These are phyloP conservation scores for Bubo blakistoni DNA, from an alignment of 2,113 vertebrate genomes.

Conservation along the genomic window DNA sequence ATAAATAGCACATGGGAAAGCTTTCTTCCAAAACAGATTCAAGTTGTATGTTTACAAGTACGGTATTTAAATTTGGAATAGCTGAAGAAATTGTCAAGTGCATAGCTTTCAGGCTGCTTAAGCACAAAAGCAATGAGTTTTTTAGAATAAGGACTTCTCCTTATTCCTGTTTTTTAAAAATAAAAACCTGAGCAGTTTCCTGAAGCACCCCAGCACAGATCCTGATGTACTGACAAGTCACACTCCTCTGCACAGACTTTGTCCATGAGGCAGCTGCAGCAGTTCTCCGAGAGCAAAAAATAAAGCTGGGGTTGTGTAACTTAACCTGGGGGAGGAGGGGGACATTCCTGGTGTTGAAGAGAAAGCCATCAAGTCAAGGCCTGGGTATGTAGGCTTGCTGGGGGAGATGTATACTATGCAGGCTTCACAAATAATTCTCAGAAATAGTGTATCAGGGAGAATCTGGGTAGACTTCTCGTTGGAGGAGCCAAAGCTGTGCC, in stretches of 20 bases:
- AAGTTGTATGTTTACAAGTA: slow-evolving; percentile 3
- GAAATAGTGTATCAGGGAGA: neutral
- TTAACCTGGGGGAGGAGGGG: slow-evolving; percentile 33
- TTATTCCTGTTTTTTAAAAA: neutral
- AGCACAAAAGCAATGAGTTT: neutral
- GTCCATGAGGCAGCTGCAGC: slow-evolving; percentile 13
- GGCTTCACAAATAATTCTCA: neutral
- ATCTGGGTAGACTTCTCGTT: neutral
- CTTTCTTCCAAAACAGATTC: slow-evolving; percentile 8
- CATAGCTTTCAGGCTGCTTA: neutral
- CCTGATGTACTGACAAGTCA: slow-evolving; percentile 50
- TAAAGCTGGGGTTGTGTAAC: slow-evolving; percentile 49
- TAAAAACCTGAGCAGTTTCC: slow-evolving; percentile 6
- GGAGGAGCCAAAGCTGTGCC: neutral
- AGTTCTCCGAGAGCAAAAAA: slow-evolving; percentile 37
- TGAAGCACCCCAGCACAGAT: neutral
- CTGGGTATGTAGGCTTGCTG: neutral
- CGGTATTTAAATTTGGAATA: neutral
- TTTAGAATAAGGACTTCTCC: neutral
- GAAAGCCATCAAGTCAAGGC: neutral
- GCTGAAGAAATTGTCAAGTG: neutral
- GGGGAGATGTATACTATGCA: neutral
- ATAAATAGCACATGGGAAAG: neutral
- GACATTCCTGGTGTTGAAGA: slow-evolving; percentile 20
- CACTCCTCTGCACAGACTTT: slow-evolving; percentile 38